Conservation (phyloP, 2,888 invertebrate genomes). For the Protonemura montana region DNA sequence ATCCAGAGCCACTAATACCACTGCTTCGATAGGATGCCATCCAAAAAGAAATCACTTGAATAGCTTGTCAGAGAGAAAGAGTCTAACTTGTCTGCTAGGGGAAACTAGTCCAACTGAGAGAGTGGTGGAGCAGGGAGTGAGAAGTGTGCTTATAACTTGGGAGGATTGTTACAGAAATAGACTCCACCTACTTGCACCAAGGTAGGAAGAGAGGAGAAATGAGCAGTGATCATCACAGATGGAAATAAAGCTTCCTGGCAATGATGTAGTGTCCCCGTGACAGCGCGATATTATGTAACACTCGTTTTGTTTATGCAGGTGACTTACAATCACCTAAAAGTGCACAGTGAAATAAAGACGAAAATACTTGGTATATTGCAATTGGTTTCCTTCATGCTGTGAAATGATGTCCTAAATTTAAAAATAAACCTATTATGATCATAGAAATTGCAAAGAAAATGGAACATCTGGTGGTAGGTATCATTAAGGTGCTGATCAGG, state of each 20-base stretch:
- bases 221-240: constrained; percentile 24
- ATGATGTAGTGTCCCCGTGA: constrained; percentile 9
- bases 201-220: constrained; percentile 25
- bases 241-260: constrained; percentile 38
- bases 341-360: no score
- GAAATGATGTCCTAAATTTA: neutral
- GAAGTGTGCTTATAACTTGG: constrained; percentile 33
- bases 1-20: constrained; percentile 31
- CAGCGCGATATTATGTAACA: neutral
- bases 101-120: constrained; percentile 18
- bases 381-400: neutral
- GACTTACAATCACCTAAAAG: neutral
- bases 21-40: constrained; percentile 36
- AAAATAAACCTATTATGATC: neutral
- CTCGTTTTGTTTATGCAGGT: neutral
- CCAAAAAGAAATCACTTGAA: neutral
- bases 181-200: constrained; percentile 42
- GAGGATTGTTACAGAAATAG: constrained; percentile 48
- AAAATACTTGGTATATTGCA: neutral
- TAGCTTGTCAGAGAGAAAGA: neutral
- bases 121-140: constrained; percentile 27
- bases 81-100: neutral
- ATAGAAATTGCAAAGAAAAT: no score
- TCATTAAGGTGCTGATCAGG: no score
- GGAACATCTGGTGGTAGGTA: no score